phyloP scores from a whole-genome alignment of 2,888 invertebrate species.

The Eupithecia inturbata region DNA sequence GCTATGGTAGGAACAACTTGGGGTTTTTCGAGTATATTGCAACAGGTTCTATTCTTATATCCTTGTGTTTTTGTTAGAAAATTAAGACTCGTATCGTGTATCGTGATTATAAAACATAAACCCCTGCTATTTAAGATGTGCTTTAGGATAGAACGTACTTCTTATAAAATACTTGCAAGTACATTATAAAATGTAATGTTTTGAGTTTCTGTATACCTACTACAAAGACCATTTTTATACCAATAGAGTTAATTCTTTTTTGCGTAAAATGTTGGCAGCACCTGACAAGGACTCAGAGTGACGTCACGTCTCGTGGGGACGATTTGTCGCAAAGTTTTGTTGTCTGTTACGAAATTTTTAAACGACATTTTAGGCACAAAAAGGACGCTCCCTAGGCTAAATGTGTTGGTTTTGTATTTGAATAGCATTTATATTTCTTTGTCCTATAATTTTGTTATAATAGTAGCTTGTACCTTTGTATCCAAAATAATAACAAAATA shows the following conservation, averaged over 20 bases:
- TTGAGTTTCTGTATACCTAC: too few relatives aligned
- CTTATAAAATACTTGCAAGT: too few relatives aligned
- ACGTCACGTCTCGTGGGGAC: constrained; percentile 41
- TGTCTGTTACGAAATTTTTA: constrained; percentile 39
- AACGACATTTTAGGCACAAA: constrained; percentile 40
- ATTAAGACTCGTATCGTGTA: too few relatives aligned
- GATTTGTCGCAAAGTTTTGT: constrained; percentile 44
- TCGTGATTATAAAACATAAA: too few relatives aligned
- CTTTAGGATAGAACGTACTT: too few relatives aligned
- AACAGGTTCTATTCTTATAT: neutral
- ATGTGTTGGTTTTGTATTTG: constrained; percentile 22
- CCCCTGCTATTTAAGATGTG: too few relatives aligned
- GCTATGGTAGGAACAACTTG: neutral
- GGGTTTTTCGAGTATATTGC: neutral
- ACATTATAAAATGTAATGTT: too few relatives aligned
- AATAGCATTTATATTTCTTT: neutral
- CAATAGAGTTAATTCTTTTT: neutral
- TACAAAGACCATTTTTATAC: too few relatives aligned
- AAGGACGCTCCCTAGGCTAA: constrained; percentile 28
- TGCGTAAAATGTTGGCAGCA: constrained; percentile 37
- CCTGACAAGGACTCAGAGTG: constrained; percentile 43
- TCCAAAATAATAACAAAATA: too few relatives aligned
- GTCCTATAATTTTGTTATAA: neutral
- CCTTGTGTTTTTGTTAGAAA: neutral
- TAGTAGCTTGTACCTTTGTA: neutral